Evolutionary conservation across 2,888 invertebrate species (phyloP).

Genomic region (Callyntrura sp.): DNA sequence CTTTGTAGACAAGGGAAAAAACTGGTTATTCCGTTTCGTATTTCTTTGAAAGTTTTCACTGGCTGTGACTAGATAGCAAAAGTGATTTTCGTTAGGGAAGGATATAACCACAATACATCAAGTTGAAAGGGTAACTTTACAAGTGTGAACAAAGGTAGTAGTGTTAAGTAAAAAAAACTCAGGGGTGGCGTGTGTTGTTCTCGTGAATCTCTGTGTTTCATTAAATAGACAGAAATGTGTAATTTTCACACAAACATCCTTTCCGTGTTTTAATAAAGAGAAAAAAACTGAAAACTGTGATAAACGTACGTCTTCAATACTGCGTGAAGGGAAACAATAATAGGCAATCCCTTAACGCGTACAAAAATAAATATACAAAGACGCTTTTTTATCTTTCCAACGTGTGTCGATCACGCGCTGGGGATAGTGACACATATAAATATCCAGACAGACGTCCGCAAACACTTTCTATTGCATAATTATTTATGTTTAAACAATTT

Average conservation of each 20-base stretch:
- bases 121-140: slow-evolving; percentile 20
- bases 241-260: slow-evolving; percentile 76
- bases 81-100: slow-evolving; percentile 28
- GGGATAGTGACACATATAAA: slow-evolving; percentile 46
- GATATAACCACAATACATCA: neutral
- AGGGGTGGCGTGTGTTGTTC: slow-evolving; percentile 70
- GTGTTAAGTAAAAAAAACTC: slow-evolving; percentile 47
- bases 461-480: slow-evolving; percentile 55
- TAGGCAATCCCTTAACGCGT: slow-evolving; percentile 49
- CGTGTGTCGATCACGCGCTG: slow-evolving; percentile 7
- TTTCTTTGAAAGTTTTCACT: slow-evolving; percentile 50
- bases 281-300: slow-evolving; percentile 56
- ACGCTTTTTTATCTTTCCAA: neutral
- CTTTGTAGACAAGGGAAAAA: slow-evolving; percentile 41
- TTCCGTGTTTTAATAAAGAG: slow-evolving; percentile 29
- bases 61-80: slow-evolving; percentile 55
- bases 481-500: slow-evolving; percentile 49
- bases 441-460: slow-evolving; percentile 33
- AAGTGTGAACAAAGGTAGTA: slow-evolving; percentile 58
- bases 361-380: slow-evolving; percentile 35
- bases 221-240: slow-evolving; percentile 39
- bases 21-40: slow-evolving; percentile 72
- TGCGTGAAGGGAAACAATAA: slow-evolving; percentile 69
- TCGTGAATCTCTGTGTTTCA: slow-evolving; percentile 66
- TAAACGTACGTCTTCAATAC: slow-evolving; percentile 64